Evolutionary conservation across 1,140 invertebrate genomes (phyloP).

Genomic region (Drusus annulatus): DNA sequence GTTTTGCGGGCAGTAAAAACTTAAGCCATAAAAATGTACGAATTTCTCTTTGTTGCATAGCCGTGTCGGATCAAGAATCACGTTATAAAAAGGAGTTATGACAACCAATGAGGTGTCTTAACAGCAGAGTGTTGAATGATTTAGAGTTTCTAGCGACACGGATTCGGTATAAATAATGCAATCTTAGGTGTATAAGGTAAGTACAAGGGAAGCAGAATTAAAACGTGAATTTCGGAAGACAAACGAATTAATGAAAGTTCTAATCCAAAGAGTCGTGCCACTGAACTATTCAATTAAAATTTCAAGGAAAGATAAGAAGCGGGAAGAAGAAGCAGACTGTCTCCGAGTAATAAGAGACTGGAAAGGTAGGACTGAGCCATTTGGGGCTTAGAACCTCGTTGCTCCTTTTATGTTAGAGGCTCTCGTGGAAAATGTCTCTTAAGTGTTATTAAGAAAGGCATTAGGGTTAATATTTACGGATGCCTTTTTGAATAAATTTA

Average conservation of each 20-base stretch:
- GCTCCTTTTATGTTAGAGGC: constrained; percentile 13
- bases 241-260: constrained; percentile 24
- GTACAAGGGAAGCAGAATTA: background rate
- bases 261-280: constrained; percentile 11
- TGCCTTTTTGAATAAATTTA: constrained; percentile 43
- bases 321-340: background rate
- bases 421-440: constrained; percentile 33
- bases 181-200: too few relatives aligned
- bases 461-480: constrained; percentile 38
- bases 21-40: background rate
- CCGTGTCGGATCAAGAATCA: background rate
- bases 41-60: background rate
- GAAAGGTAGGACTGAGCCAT: constrained; percentile 24
- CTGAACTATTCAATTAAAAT: constrained; percentile 36
- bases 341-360: constrained; percentile 17
- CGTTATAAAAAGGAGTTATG: background rate
- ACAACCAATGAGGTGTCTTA: background rate
- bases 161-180: constrained; percentile 7
- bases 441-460: constrained; percentile 36
- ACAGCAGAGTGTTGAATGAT: background rate
- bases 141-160: background rate
- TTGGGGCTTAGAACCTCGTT: constrained; percentile 19
- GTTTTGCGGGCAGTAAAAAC: background rate
- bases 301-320: constrained; percentile 15
- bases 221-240: constrained; percentile 11